These are phyloP conservation scores for Enteromius treurensis DNA, from an alignment of 2,797 vertebrate genomes.

Conservation along the genomic window DNA sequence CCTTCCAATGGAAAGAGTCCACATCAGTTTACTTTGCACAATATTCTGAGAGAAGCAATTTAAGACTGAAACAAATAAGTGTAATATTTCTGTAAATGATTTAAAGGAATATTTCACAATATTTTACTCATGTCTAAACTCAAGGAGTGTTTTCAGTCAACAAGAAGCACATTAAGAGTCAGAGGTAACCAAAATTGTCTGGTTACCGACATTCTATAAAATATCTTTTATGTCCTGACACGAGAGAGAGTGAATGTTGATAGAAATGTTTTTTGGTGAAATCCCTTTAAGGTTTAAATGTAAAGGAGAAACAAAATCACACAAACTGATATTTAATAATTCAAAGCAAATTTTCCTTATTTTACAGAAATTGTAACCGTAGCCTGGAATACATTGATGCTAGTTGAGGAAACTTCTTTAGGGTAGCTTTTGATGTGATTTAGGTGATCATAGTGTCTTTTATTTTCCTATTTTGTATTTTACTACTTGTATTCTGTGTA, in stretches of 20 bases:
- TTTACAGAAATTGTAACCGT: background rate
- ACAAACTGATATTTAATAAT: background rate
- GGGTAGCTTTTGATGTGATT: too few relatives aligned
- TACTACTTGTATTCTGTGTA: too few relatives aligned
- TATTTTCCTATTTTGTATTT: too few relatives aligned
- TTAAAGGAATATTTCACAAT: background rate
- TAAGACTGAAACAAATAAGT: background rate
- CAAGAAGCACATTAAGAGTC: background rate
- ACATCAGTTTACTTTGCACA: background rate
- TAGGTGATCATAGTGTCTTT: too few relatives aligned
- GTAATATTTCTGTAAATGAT: background rate
- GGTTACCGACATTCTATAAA: background rate
- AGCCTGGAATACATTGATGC: too few relatives aligned
- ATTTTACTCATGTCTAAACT: background rate
- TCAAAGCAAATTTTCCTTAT: background rate
- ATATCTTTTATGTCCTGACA: background rate
- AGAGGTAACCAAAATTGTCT: background rate
- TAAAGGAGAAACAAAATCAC: background rate
- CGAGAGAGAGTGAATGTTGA: background rate
- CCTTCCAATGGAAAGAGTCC: background rate
- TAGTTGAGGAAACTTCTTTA: too few relatives aligned
- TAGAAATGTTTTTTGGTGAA: background rate
- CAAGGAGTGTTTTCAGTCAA: background rate
- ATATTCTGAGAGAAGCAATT: background rate
- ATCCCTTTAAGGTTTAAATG: background rate